Conservation (phyloP, 2,797 vertebrate genomes). For the Mormyrus hasselquistii region DNA sequence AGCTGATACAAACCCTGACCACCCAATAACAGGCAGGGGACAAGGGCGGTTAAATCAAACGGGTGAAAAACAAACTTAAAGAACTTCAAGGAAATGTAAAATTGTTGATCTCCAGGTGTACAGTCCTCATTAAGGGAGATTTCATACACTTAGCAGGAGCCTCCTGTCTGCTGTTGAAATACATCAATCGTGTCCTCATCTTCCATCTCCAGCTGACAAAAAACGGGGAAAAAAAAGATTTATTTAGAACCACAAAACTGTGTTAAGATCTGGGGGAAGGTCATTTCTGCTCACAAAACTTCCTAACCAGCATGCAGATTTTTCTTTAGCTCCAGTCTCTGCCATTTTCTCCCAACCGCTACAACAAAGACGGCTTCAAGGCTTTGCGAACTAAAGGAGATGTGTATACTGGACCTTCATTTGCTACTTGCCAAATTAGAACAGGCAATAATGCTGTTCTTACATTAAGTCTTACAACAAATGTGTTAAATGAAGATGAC, state of each 20-base stretch:
- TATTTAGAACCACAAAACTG: not conserved
- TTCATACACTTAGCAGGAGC: conserved; percentile 56
- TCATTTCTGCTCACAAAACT: not conserved
- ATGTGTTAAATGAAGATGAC: not conserved
- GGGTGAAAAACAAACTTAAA: conserved; percentile 35
- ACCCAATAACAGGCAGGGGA: conserved; percentile 28
- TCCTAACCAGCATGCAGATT: not conserved
- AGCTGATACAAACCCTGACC: conserved; percentile 18
- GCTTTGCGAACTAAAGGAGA: not conserved
- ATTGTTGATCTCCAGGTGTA: conserved; percentile 53
- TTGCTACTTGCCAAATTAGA: not conserved
- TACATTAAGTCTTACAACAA: not conserved
- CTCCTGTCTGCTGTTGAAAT: conserved; percentile 96
- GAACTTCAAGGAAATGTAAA: conserved; percentile 50
- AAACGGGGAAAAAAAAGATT: not conserved
- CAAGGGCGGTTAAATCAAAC: conserved; percentile 37
- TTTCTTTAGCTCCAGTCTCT: not conserved
- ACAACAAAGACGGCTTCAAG: not conserved
- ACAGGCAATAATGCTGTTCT: not conserved
- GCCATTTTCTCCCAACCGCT: not conserved
- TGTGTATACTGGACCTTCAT: not conserved
- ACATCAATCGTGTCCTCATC: conserved; percentile 92
- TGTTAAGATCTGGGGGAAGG: not conserved
- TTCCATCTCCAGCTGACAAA: conserved; percentile 88
- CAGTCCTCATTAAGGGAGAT: conserved; percentile 29